These are phyloP conservation scores for Rutilus rutilus DNA, from an alignment of 2,113 vertebrate genomes.

Conservation along the genomic window DNA sequence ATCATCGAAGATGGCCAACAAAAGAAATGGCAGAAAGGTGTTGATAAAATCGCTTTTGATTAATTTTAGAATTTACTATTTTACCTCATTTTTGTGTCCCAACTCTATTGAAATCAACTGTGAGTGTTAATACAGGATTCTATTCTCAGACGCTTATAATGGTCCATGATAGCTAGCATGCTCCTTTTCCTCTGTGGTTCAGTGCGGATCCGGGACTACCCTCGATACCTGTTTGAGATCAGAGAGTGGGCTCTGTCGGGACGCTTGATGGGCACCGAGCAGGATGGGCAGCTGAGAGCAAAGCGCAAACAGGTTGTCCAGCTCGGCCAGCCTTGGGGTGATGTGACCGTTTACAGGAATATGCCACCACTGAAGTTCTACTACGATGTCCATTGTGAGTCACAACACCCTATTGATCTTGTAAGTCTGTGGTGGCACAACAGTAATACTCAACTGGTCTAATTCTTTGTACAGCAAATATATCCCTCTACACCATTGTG, in stretches of 20 bases:
- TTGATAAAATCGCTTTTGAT: background rate
- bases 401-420: background rate
- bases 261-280: constrained; percentile 89
- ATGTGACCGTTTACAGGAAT: constrained; percentile 87
- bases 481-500: constrained; percentile 93
- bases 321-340: constrained; percentile 90
- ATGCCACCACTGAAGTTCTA: constrained; percentile 97
- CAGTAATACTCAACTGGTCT: background rate
- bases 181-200: constrained; percentile 36
- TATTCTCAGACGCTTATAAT: background rate
- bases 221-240: constrained; percentile 97
- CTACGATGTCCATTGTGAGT: constrained; percentile 94
- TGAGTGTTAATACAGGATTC: background rate
- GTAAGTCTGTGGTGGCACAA: background rate
- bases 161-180: background rate
- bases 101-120: background rate
- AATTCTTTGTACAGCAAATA: constrained; percentile 80
- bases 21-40: background rate
- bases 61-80: background rate
- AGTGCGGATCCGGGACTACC: constrained; percentile 95
- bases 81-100: background rate
- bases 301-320: constrained; percentile 82
- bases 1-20: background rate
- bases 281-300: constrained; percentile 86
- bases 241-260: constrained; percentile 90